Conservation (phyloP, 2,888 invertebrate genomes). For the Biston betularia region DNA sequence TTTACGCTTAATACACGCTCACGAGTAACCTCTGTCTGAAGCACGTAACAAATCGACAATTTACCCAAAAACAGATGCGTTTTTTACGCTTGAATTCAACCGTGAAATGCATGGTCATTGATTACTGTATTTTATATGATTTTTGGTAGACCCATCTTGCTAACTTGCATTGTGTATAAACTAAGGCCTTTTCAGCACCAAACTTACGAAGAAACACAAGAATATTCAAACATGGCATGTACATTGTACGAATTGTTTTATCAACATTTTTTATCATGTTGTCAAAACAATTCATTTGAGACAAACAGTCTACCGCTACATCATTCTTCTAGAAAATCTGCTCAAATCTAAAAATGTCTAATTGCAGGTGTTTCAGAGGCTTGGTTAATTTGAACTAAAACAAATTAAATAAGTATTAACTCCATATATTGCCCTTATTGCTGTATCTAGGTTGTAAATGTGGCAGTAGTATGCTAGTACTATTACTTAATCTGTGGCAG, state of each 20-base stretch:
- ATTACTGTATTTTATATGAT: neutral
- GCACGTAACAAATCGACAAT: constrained; percentile 13
- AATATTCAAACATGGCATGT: too few relatives aligned
- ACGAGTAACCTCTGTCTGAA: constrained; percentile 13
- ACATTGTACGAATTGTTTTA: too few relatives aligned
- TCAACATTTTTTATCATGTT: too few relatives aligned
- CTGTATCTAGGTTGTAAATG: neutral
- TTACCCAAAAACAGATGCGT: constrained; percentile 7
- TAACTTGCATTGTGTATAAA: too few relatives aligned
- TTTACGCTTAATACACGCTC: constrained; percentile 19
- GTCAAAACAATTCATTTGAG: neutral
- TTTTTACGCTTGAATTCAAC: constrained; percentile 9
- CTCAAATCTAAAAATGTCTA: too few relatives aligned
- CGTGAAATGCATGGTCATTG: constrained; percentile 16
- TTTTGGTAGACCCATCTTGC: too few relatives aligned
- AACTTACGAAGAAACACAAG: too few relatives aligned
- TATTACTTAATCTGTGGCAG: neutral
- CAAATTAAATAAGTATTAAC: constrained; percentile 21
- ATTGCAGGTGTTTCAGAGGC: too few relatives aligned
- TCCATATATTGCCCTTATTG: constrained; percentile 22
- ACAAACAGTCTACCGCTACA: neutral
- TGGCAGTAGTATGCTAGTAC: too few relatives aligned
- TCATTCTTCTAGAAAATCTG: neutral
- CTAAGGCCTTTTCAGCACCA: too few relatives aligned
- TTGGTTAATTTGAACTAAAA: neutral